Evolutionary conservation across 2,797 vertebrate species (phyloP).

Genomic region (Chaetophractus vellerosus): DNA sequence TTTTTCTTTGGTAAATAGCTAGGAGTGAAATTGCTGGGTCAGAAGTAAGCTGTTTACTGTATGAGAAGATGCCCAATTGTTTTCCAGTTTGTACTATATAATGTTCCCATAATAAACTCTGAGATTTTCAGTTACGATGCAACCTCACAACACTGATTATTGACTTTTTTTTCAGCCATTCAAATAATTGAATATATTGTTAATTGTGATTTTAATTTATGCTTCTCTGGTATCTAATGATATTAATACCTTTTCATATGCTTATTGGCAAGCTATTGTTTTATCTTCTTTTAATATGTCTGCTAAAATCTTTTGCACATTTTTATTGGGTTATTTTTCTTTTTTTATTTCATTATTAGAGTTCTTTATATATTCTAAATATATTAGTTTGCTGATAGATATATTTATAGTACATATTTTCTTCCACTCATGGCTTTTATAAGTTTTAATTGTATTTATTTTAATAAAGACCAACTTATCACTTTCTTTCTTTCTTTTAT

Average conservation of each 20-base stretch:
- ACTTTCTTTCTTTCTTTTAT: background rate
- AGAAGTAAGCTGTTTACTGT: background rate
- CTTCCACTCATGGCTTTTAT: background rate
- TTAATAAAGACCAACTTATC: background rate
- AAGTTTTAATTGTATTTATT: background rate
- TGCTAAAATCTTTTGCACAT: conserved; percentile 26
- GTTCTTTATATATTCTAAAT: background rate
- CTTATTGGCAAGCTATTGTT: background rate
- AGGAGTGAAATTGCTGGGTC: background rate
- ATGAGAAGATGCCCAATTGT: background rate
- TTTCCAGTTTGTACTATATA: background rate
- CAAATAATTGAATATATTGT: background rate
- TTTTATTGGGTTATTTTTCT: background rate
- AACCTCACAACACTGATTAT: background rate
- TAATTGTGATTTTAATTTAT: conserved; percentile 24
- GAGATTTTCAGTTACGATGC: background rate
- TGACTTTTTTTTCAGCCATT: background rate
- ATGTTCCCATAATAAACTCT: background rate
- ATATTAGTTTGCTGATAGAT: background rate
- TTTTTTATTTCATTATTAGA: background rate
- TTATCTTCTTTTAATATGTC: conserved; percentile 3
- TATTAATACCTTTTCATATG: background rate
- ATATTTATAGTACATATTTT: background rate
- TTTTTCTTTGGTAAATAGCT: background rate
- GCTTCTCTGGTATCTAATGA: background rate